Evolutionary conservation across 2,888 invertebrate species (phyloP), one percentile per base, ranked within the genome.

Genomic region (Clunio marinus): DNA sequence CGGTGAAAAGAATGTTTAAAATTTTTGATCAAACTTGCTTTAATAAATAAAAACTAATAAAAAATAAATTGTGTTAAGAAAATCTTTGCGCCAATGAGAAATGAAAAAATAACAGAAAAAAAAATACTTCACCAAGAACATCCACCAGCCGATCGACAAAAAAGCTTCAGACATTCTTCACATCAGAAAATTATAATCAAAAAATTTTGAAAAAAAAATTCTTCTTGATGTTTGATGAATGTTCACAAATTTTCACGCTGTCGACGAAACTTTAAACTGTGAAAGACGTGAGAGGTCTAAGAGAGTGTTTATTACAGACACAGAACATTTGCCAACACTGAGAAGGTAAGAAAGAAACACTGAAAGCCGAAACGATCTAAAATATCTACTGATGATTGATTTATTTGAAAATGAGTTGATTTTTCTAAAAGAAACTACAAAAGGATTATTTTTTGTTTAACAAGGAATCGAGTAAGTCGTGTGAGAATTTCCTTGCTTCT

Each of bases 91-190:
- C 41, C 41, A 41, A 41, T 41, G 10, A 32, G 15, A 41, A n/a
- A n/a, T n/a, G n/a, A n/a, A n/a, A n/a, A n/a, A n/a, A n/a, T n/a
- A n/a, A n/a, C n/a, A n/a, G n/a, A 41, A 15, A 15, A 41, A 10
- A 15, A 41, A 15, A 41, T 41, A 41, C 41, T 41, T 41, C 41
- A 41, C 41, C 41, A 41, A n/a, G 41, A 41, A 41, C 41, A 41
- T n/a, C 41, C 41, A 41, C 41, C 41, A 41, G n/a, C 41, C 41
- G 2, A 41, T 13, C 10, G 15, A 10, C 41, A 41, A n/a, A 10
- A 41, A 15, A 10, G 41, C 10, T 3, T 41, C n/a, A 41, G 2
- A n/a, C 15, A 41, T 10, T 5, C 32, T 32, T 32, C 10, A 10
- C 32, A 41, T 10, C 41, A n/a, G 7, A 5, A 15, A 41, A 10